Conservation (phyloP, 2,797 vertebrate species). For the Alosa sapidissima region DNA sequence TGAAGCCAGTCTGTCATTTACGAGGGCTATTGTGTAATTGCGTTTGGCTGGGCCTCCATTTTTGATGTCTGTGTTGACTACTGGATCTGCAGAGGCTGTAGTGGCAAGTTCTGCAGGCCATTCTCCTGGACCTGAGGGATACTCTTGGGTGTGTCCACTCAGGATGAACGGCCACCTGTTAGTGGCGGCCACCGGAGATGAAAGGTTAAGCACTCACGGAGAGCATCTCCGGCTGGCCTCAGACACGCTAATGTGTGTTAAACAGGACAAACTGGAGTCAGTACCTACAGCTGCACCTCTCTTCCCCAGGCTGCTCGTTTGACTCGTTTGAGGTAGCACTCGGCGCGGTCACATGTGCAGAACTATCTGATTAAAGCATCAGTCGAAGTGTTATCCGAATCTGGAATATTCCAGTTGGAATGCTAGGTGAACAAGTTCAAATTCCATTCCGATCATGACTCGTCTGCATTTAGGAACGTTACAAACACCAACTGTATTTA, state of each 20-base stretch:
- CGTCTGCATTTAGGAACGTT: too few species aligned
- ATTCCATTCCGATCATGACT: too few species aligned
- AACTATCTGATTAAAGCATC: too few species aligned
- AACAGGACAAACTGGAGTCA: background rate
- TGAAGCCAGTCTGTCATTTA: background rate
- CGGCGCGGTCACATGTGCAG: too few species aligned
- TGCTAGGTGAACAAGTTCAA: too few species aligned
- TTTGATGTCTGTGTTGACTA: background rate
- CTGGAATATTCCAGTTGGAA: too few species aligned
- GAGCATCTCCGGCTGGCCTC: too few species aligned
- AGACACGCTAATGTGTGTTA: background rate
- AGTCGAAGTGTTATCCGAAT: too few species aligned
- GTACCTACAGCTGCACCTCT: background rate
- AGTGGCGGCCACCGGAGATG: too few species aligned
- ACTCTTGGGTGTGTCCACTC: background rate
- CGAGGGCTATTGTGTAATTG: background rate
- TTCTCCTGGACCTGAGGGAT: background rate
- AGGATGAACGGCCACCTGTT: background rate
- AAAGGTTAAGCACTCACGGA: background rate
- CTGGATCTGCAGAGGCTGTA: background rate
- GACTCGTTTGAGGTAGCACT: background rate
- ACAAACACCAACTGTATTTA: too few species aligned
- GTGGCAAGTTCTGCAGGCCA: background rate
- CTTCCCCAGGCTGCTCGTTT: background rate
- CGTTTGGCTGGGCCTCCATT: too few species aligned